These are phyloP conservation scores for Lates calcarifer DNA, from an alignment of 2,113 vertebrate genomes.

Conservation along the genomic window DNA sequence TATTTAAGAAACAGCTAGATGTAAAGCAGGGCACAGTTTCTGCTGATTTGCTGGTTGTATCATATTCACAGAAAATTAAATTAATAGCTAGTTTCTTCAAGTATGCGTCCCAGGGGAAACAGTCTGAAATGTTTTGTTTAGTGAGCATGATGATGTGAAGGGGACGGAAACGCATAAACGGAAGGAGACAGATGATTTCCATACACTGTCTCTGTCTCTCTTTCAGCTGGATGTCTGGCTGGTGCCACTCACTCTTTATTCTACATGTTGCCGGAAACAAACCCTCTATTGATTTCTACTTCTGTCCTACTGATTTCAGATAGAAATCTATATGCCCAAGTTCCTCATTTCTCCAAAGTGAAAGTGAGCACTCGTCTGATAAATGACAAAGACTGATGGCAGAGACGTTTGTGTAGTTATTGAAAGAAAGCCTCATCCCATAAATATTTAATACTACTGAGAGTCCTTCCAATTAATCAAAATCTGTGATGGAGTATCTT, in stretches of 20 bases:
- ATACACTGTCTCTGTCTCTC: conserved; percentile 46
- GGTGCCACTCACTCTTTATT: conserved; percentile 64
- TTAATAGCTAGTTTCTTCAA: conserved; percentile 13
- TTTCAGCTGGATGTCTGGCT: conserved; percentile 48
- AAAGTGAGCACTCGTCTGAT: conserved; percentile 66
- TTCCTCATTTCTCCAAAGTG: conserved; percentile 72
- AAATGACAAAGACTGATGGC: conserved; percentile 78
- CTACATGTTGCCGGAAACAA: conserved; percentile 64
- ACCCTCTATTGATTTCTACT: conserved; percentile 77
- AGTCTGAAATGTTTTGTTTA: conserved; percentile 33
- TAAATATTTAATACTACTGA: conserved; percentile 78
- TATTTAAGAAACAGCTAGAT: conserved; percentile 9
- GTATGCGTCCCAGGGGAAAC: conserved; percentile 4
- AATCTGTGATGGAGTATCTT: conserved; percentile 59
- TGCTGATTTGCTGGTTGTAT: not conserved
- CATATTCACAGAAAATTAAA: conserved; percentile 27
- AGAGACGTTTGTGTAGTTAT: conserved; percentile 66
- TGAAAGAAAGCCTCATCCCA: conserved; percentile 70
- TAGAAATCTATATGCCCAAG: conserved; percentile 76
- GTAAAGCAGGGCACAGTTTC: conserved; percentile 5
- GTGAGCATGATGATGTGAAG: conserved; percentile 33
- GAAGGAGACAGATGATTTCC: conserved; percentile 56
- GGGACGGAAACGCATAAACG: conserved; percentile 43
- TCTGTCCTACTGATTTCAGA: conserved; percentile 74
- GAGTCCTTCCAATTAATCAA: conserved; percentile 70